Conservation (phyloP, 2,888 invertebrate species). For the Clusia tigrina region DNA sequence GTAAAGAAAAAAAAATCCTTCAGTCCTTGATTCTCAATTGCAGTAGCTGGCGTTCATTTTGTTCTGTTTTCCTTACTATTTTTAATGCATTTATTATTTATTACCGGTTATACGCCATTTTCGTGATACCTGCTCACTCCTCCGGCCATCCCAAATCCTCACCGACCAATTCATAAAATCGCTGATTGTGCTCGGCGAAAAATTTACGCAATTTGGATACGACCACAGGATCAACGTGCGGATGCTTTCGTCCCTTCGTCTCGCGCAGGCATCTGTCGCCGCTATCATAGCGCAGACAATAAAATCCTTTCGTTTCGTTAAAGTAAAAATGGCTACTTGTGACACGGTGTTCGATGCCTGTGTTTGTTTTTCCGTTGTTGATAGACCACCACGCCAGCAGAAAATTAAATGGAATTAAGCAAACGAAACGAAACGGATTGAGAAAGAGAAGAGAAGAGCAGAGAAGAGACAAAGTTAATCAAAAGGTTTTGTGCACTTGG, state of each 20-base stretch:
- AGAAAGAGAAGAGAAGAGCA: slow-evolving; percentile 8
- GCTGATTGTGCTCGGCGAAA: slow-evolving; percentile 90
- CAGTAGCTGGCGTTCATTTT: not conserved
- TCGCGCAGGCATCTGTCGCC: slow-evolving; percentile 84
- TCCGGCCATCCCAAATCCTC: slow-evolving; percentile 94
- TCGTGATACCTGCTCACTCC: slow-evolving; percentile 69
- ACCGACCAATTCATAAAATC: slow-evolving; percentile 91
- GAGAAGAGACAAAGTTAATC: not conserved
- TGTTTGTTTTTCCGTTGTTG: not conserved
- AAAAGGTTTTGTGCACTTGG: not conserved
- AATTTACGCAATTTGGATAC: slow-evolving; percentile 83
- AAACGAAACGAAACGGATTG: not conserved
- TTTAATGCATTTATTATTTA: slow-evolving; percentile 18
- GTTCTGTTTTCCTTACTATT: not conserved
- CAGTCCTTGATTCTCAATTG: slow-evolving; percentile 44
- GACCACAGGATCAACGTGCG: slow-evolving; percentile 81
- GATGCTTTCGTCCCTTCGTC: slow-evolving; percentile 85
- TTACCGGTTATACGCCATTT: not conserved
- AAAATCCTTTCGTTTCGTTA: slow-evolving; percentile 96
- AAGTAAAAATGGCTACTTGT: slow-evolving; percentile 92
- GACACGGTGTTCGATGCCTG: slow-evolving; percentile 68
- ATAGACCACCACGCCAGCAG: slow-evolving; percentile 3
- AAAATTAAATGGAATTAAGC: too few relatives aligned
- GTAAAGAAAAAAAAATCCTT: slow-evolving; percentile 24
- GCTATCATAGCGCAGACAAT: slow-evolving; percentile 86